Evolutionary conservation across 2,888 invertebrate species (phyloP).

Genomic region (Tryphoninae sp.): DNA sequence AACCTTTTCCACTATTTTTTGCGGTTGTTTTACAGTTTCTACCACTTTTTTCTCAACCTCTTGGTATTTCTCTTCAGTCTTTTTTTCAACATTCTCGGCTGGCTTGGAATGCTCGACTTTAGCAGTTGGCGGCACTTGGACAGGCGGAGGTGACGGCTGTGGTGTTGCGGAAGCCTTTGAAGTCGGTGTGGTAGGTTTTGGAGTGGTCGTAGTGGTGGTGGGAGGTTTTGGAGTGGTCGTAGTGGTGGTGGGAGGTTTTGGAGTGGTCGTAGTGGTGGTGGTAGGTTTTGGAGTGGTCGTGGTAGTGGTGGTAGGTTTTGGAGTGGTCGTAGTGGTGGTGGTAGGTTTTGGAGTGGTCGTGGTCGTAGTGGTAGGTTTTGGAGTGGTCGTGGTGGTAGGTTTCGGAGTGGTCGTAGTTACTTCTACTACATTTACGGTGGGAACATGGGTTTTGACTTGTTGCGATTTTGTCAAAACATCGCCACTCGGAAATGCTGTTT

Average conservation of each 20-base stretch:
- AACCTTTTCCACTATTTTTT: slow-evolving; percentile 69
- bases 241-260: slow-evolving; percentile 58
- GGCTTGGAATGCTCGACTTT: slow-evolving; percentile 46
- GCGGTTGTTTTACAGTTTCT: slow-evolving; percentile 66
- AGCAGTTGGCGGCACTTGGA: slow-evolving; percentile 16
- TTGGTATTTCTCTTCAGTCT: neutral
- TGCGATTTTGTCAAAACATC: slow-evolving; percentile 47
- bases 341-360: slow-evolving; percentile 55
- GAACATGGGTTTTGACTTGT: slow-evolving; percentile 62
- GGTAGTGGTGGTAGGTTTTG: slow-evolving; percentile 36
- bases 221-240: slow-evolving; percentile 62
- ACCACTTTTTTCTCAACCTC: slow-evolving; percentile 64
- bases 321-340: slow-evolving; percentile 53
- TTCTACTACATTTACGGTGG: slow-evolving; percentile 55
- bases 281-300: slow-evolving; percentile 49
- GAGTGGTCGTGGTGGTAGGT: slow-evolving; percentile 57
- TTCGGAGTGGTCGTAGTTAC: slow-evolving; percentile 55
- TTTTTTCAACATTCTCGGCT: slow-evolving; percentile 1
- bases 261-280: slow-evolving; percentile 60
- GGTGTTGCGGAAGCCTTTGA: slow-evolving; percentile 28
- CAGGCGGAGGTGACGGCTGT: slow-evolving; percentile 11
- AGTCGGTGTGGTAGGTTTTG: slow-evolving; percentile 62
- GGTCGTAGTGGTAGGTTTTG: slow-evolving; percentile 45
- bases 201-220: slow-evolving; percentile 58
- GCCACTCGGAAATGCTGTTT: slow-evolving; percentile 78